A percentile compares a stretch with the other conserved stretches of the same genome.
phyloP scores from a whole-genome alignment of 2,113 vertebrate species.

The Oryctolagus cuniculus region mOryCun1.1 NC_091441.1:111999001-111999500 shows the following conservation, averaged over 20 bases:
- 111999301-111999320: constrained; percentile 82
- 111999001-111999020: constrained; percentile 30
- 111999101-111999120: neutral
- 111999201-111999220: constrained; percentile 73
- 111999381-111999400: constrained; percentile 81
- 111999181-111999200: constrained; percentile 33
- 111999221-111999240: neutral
- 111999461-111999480: constrained; percentile 80
- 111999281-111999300: constrained; percentile 83
- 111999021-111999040: neutral
- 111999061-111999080: neutral
- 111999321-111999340: constrained; percentile 80
- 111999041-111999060: neutral
- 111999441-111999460: constrained; percentile 79
- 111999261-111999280: constrained; percentile 79
- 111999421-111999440: constrained; percentile 83
- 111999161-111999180: constrained; percentile 54
- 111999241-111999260: constrained; percentile 68
- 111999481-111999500: constrained; percentile 70
- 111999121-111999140: constrained; percentile 70
- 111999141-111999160: constrained; percentile 64
- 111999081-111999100: neutral
- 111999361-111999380: constrained; percentile 84
- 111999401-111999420: constrained; percentile 81
- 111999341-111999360: constrained; percentile 77